These are phyloP conservation scores for Caenorhabditis sp. DNA, from an alignment of 2,888 invertebrate species.

Conservation along the genomic window DNA sequence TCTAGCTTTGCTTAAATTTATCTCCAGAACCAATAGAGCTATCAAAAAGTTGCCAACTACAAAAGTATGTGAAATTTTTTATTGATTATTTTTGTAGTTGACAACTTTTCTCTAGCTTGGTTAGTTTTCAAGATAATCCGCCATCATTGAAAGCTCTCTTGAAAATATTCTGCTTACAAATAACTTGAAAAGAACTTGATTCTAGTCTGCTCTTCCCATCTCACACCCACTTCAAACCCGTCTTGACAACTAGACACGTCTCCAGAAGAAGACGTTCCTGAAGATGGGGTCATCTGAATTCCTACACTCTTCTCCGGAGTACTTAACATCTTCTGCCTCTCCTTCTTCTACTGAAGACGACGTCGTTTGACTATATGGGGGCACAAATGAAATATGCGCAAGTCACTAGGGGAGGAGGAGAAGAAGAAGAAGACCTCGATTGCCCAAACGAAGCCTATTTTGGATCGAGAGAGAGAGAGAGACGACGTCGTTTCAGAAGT, in stretches of 20 bases:
- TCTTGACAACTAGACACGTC: slow-evolving; percentile 20
- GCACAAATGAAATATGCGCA: slow-evolving; percentile 67
- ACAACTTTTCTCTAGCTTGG: no score
- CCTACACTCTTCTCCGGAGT: slow-evolving; percentile 16
- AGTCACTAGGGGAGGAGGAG: slow-evolving; percentile 19
- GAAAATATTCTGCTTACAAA: no score
- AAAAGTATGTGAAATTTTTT: neutral
- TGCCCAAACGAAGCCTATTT: slow-evolving; percentile 66
- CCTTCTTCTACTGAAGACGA: slow-evolving; percentile 20
- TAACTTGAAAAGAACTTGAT: neutral
- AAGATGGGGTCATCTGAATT: slow-evolving; percentile 29
- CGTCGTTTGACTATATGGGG: slow-evolving; percentile 6
- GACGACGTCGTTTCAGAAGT: slow-evolving; percentile 1
- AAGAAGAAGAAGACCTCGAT: slow-evolving; percentile 29
- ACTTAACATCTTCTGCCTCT: slow-evolving; percentile 21
- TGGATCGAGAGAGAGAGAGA: slow-evolving; percentile 6
- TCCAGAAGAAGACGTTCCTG: neutral
- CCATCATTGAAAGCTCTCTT: no score
- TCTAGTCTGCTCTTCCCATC: slow-evolving; percentile 1
- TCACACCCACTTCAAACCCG: neutral
- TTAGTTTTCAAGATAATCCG: neutral
- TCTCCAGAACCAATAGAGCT: neutral
- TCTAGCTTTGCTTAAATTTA: no score
- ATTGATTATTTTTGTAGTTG: neutral
- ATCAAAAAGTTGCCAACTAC: neutral